phyloP scores from a whole-genome alignment of 2,113 vertebrate genomes.

The Scolopax mira region DNA sequence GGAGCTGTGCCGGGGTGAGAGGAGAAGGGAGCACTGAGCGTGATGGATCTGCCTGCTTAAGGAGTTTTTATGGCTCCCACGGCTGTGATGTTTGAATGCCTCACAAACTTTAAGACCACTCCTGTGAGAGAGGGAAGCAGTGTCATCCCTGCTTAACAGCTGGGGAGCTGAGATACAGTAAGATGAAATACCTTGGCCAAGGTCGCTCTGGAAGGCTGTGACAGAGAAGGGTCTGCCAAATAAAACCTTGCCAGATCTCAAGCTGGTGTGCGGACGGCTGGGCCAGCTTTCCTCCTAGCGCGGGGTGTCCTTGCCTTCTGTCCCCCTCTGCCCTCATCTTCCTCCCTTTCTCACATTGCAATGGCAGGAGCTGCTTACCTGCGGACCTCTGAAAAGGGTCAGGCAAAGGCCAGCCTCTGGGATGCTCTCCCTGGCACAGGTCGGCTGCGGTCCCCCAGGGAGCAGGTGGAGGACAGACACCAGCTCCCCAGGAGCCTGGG shows the following conservation, averaged over 20 bases:
- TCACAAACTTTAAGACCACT: slow-evolving; percentile 56
- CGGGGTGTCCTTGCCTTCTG: neutral
- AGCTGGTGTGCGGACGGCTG: neutral
- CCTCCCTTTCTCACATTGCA: neutral
- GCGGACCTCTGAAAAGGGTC: neutral
- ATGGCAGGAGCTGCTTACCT: neutral
- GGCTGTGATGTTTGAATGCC: slow-evolving; percentile 41
- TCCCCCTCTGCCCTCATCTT: neutral
- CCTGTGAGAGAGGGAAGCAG: slow-evolving; percentile 20
- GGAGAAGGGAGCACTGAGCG: accelerated
- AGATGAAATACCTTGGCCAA: slow-evolving; percentile 46
- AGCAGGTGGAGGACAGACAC: neutral
- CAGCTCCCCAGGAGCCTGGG: neutral
- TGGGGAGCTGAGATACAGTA: slow-evolving; percentile 27
- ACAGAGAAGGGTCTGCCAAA: slow-evolving; percentile 3
- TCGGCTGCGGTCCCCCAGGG: accelerated
- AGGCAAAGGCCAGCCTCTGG: neutral
- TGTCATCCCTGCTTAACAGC: slow-evolving; percentile 14
- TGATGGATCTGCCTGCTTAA: slow-evolving; percentile 42
- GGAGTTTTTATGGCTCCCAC: slow-evolving; percentile 41
- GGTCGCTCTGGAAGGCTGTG: slow-evolving; percentile 19
- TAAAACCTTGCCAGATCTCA: slow-evolving; percentile 1
- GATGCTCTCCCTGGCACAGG: neutral
- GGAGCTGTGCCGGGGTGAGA: neutral
- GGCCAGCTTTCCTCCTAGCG: neutral